These are phyloP conservation scores for human (Homo sapiens) DNA, from an alignment of 2,113 vertebrate species.

Conservation along the genomic window GRCh38 chr11:25961501-25962000, in stretches of 20 bases:
- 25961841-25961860: neutral
- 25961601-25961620: neutral
- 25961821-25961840: neutral
- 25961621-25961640: neutral
- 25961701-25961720: neutral
- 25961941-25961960: neutral
- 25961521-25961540: neutral
- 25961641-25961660: too few species aligned
- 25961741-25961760: neutral
- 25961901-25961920: neutral
- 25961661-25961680: neutral
- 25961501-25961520: neutral
- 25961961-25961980: neutral
- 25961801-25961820: neutral
- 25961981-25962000: neutral
- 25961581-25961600: neutral
- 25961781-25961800: neutral
- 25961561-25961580: neutral
- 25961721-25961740: neutral
- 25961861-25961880: neutral
- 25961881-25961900: neutral
- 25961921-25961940: neutral
- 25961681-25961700: neutral
- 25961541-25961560: neutral
- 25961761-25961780: neutral